Evolutionary conservation across 1,140 invertebrate species (phyloP).

Genomic region (Potamilus streckersoni): DNA sequence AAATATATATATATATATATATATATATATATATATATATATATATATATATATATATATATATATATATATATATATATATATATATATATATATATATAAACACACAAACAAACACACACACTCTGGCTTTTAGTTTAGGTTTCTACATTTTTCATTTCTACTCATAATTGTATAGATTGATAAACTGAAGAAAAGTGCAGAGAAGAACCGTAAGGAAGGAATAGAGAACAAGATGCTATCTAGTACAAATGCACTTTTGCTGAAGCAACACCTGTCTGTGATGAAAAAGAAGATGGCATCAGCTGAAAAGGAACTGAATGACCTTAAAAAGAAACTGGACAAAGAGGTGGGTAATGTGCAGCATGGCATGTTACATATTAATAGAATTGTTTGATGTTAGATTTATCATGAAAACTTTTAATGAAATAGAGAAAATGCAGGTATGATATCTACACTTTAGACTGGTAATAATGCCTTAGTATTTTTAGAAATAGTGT

Average conservation of each 20-base stretch:
- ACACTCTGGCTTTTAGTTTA: background rate
- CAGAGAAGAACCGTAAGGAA: slow-evolving; percentile 55
- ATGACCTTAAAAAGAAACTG: slow-evolving; percentile 57
- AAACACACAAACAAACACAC: no score
- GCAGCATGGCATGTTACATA: background rate
- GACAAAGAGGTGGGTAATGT: slow-evolving; percentile 60
- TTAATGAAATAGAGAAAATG: background rate
- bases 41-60: no score
- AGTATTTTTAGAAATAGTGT: no score
- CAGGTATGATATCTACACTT: background rate
- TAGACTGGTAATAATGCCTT: no score
- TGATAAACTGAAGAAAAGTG: slow-evolving; percentile 45
- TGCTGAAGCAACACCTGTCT: slow-evolving; percentile 62
- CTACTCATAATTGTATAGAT: slow-evolving; percentile 37
- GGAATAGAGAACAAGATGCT: slow-evolving; percentile 54
- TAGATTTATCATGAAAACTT: background rate
- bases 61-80: no score
- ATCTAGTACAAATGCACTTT: slow-evolving; percentile 56
- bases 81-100: no score
- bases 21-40: no score
- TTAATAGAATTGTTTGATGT: slow-evolving; percentile 7
- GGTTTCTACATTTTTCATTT: background rate
- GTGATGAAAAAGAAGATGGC: slow-evolving; percentile 57
- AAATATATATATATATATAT: no score
- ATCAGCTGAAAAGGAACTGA: slow-evolving; percentile 57